Evolutionary conservation across 2,797 vertebrate genomes (phyloP).

Genomic region (Manis crassicaudata): DNA sequence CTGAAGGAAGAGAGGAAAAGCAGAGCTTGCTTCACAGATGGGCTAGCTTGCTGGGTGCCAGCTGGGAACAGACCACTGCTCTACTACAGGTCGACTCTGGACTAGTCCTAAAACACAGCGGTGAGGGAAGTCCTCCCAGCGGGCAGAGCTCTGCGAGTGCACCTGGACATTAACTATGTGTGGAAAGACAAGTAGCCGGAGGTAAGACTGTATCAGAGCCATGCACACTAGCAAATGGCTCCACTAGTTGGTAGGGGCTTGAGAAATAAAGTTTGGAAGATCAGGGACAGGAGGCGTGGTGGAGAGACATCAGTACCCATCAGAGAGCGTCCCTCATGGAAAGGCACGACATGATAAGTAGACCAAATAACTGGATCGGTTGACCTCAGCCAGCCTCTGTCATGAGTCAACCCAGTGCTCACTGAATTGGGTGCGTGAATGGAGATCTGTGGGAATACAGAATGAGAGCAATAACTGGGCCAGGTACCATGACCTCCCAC

Average conservation of each 20-base stretch:
- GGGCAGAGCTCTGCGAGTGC: background rate
- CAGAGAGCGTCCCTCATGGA: background rate
- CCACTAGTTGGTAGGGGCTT: background rate
- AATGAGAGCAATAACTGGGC: background rate
- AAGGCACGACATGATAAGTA: too few species aligned
- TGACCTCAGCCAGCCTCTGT: background rate
- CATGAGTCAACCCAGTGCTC: background rate
- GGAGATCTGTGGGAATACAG: background rate
- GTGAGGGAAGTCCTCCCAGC: background rate
- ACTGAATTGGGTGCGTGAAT: background rate
- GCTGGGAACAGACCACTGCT: background rate
- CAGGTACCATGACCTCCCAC: background rate
- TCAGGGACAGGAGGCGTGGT: background rate
- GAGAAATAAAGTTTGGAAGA: background rate
- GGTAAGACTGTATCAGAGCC: background rate
- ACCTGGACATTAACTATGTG: too few species aligned
- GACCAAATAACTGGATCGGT: background rate
- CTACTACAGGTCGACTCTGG: background rate
- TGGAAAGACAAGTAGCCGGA: background rate
- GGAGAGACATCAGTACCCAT: background rate
- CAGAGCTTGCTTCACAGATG: background rate
- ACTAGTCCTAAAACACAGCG: background rate
- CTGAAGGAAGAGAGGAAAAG: background rate
- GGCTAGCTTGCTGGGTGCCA: background rate
- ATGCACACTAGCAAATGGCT: background rate